A percentile compares a stretch with the other conserved stretches of the same genome.
These are phyloP conservation scores for Indicator maculatus DNA, from an alignment of 2,113 vertebrate species.

Conservation along the genomic window DNA sequence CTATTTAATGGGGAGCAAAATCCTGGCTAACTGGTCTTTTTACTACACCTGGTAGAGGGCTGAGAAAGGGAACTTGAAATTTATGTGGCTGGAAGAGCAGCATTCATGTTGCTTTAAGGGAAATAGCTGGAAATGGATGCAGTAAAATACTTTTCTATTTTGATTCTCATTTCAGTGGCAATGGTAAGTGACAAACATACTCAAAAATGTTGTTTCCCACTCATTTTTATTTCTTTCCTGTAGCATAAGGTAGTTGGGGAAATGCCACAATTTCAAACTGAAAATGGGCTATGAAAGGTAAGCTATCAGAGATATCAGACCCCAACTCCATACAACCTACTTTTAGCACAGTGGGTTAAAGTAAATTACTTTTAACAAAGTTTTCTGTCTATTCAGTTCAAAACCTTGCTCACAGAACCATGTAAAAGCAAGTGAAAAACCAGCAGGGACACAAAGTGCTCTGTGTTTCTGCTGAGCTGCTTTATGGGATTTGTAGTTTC, in stretches of 20 bases:
- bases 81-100: neutral
- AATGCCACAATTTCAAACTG: neutral
- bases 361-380: neutral
- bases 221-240: neutral
- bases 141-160: neutral
- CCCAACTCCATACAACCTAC: rapidly evolving
- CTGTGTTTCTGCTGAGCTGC: neutral
- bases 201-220: neutral
- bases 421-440: neutral
- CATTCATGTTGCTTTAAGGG: neutral
- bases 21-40: neutral
- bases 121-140: neutral
- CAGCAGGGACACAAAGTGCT: neutral
- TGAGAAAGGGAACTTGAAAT: neutral
- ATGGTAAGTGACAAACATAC: neutral
- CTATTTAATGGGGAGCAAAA: neutral
- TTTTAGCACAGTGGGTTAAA: neutral
- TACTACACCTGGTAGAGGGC: neutral
- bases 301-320: neutral
- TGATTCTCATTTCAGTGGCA: neutral
- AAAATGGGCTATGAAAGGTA: neutral
- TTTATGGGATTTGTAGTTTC: neutral
- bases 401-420: neutral
- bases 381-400: neutral
- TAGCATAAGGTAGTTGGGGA: neutral